Percentiles rank a stretch among this genome's conserved stretches.
These are phyloP conservation scores for Pangasianodon gigas DNA, from an alignment of 2,113 vertebrate species.

Conservation along the genomic window DNA sequence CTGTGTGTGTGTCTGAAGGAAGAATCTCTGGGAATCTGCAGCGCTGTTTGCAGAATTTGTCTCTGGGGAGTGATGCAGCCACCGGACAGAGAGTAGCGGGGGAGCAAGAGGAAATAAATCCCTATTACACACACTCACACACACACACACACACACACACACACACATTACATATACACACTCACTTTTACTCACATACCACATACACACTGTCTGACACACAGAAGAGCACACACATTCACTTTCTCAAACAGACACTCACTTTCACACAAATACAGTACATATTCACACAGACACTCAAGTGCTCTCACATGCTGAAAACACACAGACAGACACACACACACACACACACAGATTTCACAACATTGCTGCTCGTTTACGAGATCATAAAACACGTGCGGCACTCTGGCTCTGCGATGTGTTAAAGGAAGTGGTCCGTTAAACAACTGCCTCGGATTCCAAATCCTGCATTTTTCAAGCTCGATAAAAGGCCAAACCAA, in stretches of 20 bases:
- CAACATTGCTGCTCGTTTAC: slow-evolving; percentile 77
- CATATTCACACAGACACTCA: background rate
- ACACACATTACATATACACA: slow-evolving; percentile 57
- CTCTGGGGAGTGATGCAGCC: slow-evolving; percentile 76
- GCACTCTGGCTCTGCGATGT: slow-evolving; percentile 72
- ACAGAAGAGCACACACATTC: background rate
- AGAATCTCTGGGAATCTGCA: slow-evolving; percentile 75
- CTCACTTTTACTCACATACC: slow-evolving; percentile 50
- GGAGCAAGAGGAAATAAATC: slow-evolving; percentile 69
- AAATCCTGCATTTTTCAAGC: slow-evolving; percentile 63
- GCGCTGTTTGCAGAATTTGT: slow-evolving; percentile 73
- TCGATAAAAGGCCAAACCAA: slow-evolving; percentile 57
- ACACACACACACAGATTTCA: slow-evolving; percentile 72
- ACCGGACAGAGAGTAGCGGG: slow-evolving; percentile 68
- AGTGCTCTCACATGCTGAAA: slow-evolving; percentile 27
- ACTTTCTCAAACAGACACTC: slow-evolving; percentile 8
- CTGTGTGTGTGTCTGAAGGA: slow-evolving; percentile 50
- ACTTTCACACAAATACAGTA: slow-evolving; percentile 59
- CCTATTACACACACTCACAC: slow-evolving; percentile 71
- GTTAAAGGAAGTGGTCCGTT: slow-evolving; percentile 75
- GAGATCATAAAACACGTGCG: slow-evolving; percentile 78
- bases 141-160: slow-evolving; percentile 45
- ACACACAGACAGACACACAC: slow-evolving; percentile 34
- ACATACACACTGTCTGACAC: slow-evolving; percentile 37
- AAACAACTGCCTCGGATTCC: slow-evolving; percentile 69